Evolutionary conservation across 2,113 vertebrate genomes (phyloP), one percentile per base, ranked within the genome.

Genomic region (Mormoops blainvillei): DNA sequence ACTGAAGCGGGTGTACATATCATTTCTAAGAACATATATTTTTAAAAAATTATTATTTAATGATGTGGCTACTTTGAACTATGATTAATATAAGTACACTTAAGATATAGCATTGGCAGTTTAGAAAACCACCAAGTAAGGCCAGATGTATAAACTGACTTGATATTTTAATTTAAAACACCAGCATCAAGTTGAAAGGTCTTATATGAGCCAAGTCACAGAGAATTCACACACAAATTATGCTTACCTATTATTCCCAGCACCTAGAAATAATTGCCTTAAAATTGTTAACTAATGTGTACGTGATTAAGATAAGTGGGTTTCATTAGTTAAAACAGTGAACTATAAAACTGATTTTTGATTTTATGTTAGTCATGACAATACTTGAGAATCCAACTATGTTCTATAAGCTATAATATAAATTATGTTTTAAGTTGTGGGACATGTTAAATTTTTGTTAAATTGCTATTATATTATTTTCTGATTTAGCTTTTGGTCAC

Each of bases 121-220:
- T 97, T 93, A 95, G 93, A 97, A 98, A 98, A 96, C 91, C 97
- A 98, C 96, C 97, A 97, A 48, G 94, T 94, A 93, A 98, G 96
- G 92, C 97, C 97, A 98, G 93, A 98, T 97, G 96, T 97, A 94
- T 92, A 95, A 93, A 86, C 77, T 84, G 73, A 88, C 48, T 96
- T 97, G 91, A 97, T 95, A 41, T 87, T 97, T 97, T 98, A 98
- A 94, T 96, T 96, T 94, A 87, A 98, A 97, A 80, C 76, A 95
- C 0, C 41, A 82, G 50, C 7, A 52, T 71, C 67, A 89, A 83
- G 94, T 97, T 96, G 85, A 97, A 96, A 85, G 48, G 19, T 87
- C 86, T 94, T 36, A 45, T 38, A 31, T 70, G 81, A 89, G 67
- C 67, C 89, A 97, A 83, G 82, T 96, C 82, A 87, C 65, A 97